Evolutionary conservation across 2,888 invertebrate genomes (phyloP), one percentile per base, ranked within the genome.

Genomic region (Drosophila mercatorum): DNA sequence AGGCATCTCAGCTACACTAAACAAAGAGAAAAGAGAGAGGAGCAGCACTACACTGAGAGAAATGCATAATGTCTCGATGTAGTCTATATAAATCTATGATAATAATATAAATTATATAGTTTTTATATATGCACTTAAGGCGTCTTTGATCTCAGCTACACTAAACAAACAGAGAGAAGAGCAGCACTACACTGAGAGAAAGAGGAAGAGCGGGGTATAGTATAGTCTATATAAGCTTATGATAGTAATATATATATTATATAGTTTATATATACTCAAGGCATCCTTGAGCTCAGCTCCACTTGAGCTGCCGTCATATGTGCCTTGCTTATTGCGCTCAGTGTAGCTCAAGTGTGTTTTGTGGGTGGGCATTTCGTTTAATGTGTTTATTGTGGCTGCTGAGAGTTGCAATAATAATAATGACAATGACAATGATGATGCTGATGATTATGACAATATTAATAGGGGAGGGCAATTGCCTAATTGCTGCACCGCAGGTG

Each of bases 401-500:
- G 64, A 71, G 61, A 81, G 46, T 79, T 79, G 78, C 63, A 62
- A 80, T 80, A 61, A 78, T 66, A 79, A 68, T 61, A 57, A 78
- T 10, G 22, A 22, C 22, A 10, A 43, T 68, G 66, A 67, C 58
- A 6, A 77, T n/a, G 17, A 43, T 68, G 73, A 64, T 61, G 6
- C 10, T 34, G 34, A 34, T 34, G 49, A 66, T 60, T 53, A 64
- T 41, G 26, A 49, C 51, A 59, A 51, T 47, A 62, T 60, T 68
- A 60, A 53, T 47, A 55, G 72, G 77, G n/a, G 71, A 72, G 36
- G 55, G 75, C 58, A 67, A 79, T 74, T 77, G 77, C 80, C 75
- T 69, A 77, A 78, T 77, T 77, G 78, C 59, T 66, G 80, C 81
- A 73, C 68, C 75, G 85, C 83, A 90, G 90, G 90, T 89, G 88